A percentile compares a stretch with the other conserved stretches of the same genome.
Evolutionary conservation across 2,113 vertebrate genomes (phyloP).

Genomic region (Pteruthius melanotis): DNA sequence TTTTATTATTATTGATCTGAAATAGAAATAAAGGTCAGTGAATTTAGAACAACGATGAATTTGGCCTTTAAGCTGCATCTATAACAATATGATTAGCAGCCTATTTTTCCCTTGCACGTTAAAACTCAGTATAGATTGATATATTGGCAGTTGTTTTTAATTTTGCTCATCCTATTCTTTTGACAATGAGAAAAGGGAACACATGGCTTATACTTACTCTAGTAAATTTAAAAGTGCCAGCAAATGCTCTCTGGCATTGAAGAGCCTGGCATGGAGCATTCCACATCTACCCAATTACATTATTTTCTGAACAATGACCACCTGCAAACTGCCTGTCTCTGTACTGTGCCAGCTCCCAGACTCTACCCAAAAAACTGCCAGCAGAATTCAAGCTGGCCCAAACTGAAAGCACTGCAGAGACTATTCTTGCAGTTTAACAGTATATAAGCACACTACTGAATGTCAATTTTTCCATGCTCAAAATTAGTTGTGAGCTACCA

Average conservation of each 20-base stretch:
- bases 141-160: not conserved
- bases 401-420: not conserved
- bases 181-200: not conserved
- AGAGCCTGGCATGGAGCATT: not conserved
- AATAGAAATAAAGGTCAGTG: constrained; percentile 34
- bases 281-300: not conserved
- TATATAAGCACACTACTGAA: not conserved
- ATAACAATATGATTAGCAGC: not conserved
- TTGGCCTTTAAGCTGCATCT: not conserved
- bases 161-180: not conserved
- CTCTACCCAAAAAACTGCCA: not conserved
- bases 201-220: not conserved
- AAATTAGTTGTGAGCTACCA: not conserved
- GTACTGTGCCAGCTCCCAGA: not conserved
- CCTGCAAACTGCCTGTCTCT: not conserved
- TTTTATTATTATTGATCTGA: constrained; percentile 44
- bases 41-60: not conserved
- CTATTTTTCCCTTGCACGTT: not conserved
- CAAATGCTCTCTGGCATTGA: not conserved
- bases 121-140: not conserved
- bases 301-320: constrained; percentile 5
- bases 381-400: not conserved
- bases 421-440: not conserved
- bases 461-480: not conserved
- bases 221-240: not conserved